A percentile compares a stretch with the other conserved stretches of the same genome.
These are phyloP conservation scores for Lutjanus campechanus DNA, from an alignment of 2,797 vertebrate species.

Conservation along the genomic window DNA sequence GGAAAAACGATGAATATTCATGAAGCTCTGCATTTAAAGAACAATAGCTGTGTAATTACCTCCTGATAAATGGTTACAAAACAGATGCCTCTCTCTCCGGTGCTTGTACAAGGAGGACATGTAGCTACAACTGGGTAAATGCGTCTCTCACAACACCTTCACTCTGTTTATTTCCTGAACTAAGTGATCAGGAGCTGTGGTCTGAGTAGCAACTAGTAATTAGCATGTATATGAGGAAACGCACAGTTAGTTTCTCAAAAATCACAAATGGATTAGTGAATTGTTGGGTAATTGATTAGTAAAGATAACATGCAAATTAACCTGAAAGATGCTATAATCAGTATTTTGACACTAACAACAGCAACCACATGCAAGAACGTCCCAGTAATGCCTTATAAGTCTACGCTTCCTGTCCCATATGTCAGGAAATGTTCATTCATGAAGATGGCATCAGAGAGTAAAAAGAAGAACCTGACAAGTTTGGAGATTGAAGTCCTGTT, in stretches of 20 bases:
- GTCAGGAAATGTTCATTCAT: too few relatives aligned
- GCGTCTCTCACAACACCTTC: background rate
- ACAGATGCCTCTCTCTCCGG: constrained; percentile 23
- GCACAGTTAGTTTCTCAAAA: background rate
- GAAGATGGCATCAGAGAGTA: too few relatives aligned
- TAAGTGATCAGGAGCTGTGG: background rate
- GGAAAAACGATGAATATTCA: constrained; percentile 42
- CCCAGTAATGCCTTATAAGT: too few relatives aligned
- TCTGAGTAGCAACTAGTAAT: background rate
- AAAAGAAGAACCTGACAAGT: too few relatives aligned
- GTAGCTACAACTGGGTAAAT: constrained; percentile 14
- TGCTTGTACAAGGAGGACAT: constrained; percentile 8
- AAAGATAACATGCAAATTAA: too few relatives aligned
- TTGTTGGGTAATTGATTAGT: background rate
- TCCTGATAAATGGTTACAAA: constrained; percentile 43
- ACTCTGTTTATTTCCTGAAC: background rate
- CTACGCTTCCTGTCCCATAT: too few relatives aligned
- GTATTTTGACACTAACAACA: background rate
- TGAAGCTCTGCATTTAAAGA: constrained; percentile 46
- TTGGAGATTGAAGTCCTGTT: too few relatives aligned
- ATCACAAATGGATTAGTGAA: background rate
- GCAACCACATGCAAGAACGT: too few relatives aligned
- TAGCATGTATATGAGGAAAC: background rate
- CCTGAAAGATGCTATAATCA: background rate
- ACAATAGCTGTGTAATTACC: constrained; percentile 55